phyloP scores from a whole-genome alignment of 2,888 invertebrate genomes.

The Acrocyrtus sp. region DNA sequence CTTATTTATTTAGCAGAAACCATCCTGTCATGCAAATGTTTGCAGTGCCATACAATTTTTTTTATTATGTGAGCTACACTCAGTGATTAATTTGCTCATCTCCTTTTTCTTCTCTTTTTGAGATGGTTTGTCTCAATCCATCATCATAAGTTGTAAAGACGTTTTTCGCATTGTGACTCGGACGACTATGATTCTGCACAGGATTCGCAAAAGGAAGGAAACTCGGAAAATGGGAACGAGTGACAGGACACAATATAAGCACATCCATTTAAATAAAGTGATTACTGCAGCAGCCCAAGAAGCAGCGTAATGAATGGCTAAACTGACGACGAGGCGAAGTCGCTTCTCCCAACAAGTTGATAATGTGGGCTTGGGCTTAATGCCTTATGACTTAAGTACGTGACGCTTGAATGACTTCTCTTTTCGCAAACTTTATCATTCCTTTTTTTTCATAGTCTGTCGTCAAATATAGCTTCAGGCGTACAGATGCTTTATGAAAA shows the following conservation, averaged over 20 bases:
- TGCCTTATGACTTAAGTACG: constrained; percentile 19
- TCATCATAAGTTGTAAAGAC: not conserved
- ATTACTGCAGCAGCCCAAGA: not conserved
- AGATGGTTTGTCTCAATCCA: not conserved
- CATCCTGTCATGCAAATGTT: too few species aligned
- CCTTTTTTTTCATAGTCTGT: too few species aligned
- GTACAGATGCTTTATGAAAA: too few species aligned
- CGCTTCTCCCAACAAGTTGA: not conserved
- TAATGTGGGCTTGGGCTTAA: not conserved
- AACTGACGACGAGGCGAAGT: not conserved
- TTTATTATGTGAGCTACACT: too few species aligned
- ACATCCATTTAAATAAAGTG: not conserved
- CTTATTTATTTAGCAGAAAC: too few species aligned
- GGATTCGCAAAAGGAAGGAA: too few species aligned
- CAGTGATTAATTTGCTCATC: too few species aligned
- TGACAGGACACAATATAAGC: not conserved
- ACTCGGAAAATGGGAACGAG: too few species aligned
- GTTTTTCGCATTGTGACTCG: not conserved
- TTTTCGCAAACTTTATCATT: constrained; percentile 17
- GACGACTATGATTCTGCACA: too few species aligned
- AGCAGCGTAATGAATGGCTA: not conserved
- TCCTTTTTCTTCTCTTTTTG: not conserved
- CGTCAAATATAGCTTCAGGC: too few species aligned
- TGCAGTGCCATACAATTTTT: too few species aligned
- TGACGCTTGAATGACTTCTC: constrained; percentile 21